A percentile compares a stretch with the other conserved stretches of the same genome.
phyloP scores from a whole-genome alignment of 2,888 invertebrate species.

The Nemotelus nigrinus region DNA sequence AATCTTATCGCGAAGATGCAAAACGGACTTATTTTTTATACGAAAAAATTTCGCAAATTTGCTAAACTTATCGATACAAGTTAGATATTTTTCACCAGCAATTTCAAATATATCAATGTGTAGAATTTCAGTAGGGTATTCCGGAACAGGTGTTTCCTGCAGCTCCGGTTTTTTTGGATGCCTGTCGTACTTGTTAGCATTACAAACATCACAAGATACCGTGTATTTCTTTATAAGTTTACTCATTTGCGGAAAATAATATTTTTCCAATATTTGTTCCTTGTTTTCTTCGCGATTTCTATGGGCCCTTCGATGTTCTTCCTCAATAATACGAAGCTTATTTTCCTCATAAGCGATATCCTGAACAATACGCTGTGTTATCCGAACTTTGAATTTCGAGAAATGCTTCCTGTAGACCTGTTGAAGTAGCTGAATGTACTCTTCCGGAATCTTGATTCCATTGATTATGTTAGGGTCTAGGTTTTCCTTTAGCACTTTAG shows the following conservation, averaged over 20 bases:
- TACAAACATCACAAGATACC: conserved; percentile 32
- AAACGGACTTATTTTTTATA: background rate
- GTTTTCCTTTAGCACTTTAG: background rate
- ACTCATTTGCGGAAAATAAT: background rate
- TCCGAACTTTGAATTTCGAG: no score
- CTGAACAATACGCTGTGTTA: background rate
- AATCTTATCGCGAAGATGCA: conserved; percentile 5
- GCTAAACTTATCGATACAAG: background rate
- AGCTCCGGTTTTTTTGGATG: no score
- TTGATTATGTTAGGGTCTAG: background rate
- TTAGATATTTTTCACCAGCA: conserved; percentile 3
- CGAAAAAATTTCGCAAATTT: conserved; percentile 18
- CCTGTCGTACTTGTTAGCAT: conserved; percentile 14
- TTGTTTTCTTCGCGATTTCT: background rate
- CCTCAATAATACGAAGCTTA: no score
- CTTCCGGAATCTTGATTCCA: conserved; percentile 13
- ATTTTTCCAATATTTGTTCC: conserved; percentile 14
- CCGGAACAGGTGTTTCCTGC: conserved; percentile 41
- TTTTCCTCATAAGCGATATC: no score
- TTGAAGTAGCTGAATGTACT: conserved; percentile 3
- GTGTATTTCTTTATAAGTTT: background rate
- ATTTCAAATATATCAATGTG: conserved; percentile 22
- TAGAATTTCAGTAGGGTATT: conserved; percentile 29
- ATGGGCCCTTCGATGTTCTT: no score
- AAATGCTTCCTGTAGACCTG: background rate